Evolutionary conservation across 2,888 invertebrate species (phyloP), one percentile per base, ranked within the genome.

Genomic region (Drosophila nr. perissopoda): DNA sequence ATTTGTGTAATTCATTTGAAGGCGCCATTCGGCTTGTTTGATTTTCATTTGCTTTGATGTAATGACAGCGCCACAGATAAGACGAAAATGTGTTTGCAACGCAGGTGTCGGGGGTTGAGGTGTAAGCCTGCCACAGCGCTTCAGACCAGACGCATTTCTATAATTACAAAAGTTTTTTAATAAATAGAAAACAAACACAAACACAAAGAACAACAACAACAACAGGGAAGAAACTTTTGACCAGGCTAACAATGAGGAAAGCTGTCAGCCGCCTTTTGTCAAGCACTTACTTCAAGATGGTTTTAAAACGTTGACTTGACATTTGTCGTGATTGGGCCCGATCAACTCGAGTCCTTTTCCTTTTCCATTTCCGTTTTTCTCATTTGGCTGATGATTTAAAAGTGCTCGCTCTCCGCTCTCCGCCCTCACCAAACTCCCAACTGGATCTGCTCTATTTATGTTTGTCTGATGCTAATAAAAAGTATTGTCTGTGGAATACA

Each of bases 121-220:
- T 46, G 21, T 16, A 25, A 46, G 46, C 46, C 46, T 46, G 79
- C 49, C 66, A 52, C 52, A 59, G 57, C 60, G 46, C 25, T 46
- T 42, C 51, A n/a, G 29, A 11, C 51, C 71, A 76, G 70, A 83
- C 87, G 83, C 83, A 89, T 91, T 81, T 81, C 84, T 83, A 84
- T 91, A 92, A 92, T 92, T 91, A 87, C 88, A 92, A 92, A 92
- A 92, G 85, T 92, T 91, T 91, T 92, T 91, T 91, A 91, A 91
- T 92, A 91, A 90, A 89, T 91, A 81, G 76, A 81, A 62, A 90
- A 79, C 78, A 78, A 21, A 73, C 71, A 82, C 68, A 83, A 71
- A 76, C 70, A 54, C 59, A 54, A 65, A 56, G 74, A 66, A 73
- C 67, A 84, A 79, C 73, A 70, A 60, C 18, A 38, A 6, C 36